phyloP scores from a whole-genome alignment of 2,888 invertebrate species.

The Xestoiulus laeticollis region DNA sequence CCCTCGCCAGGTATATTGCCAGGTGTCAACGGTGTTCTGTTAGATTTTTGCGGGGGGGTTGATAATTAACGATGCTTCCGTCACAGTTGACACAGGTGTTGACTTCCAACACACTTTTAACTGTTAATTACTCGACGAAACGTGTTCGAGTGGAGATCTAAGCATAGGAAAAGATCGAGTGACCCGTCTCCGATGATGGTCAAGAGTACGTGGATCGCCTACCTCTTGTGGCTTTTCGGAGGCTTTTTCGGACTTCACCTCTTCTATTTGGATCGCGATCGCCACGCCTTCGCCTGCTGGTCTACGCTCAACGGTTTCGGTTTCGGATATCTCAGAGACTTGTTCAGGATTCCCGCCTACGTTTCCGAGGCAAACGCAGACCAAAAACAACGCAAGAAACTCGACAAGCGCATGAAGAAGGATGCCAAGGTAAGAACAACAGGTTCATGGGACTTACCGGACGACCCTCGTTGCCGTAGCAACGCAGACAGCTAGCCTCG shows the following conservation, averaged over 20 bases:
- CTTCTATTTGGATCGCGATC: slow-evolving; percentile 86
- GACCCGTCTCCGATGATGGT: background rate
- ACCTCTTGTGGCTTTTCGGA: slow-evolving; percentile 85
- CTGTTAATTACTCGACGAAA: no score
- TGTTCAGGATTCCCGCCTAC: slow-evolving; percentile 84
- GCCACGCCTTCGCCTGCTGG: slow-evolving; percentile 91
- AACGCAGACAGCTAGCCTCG: background rate
- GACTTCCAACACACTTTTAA: no score
- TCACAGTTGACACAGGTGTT: background rate
- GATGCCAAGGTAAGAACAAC: slow-evolving; percentile 71
- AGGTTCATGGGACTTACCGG: background rate
- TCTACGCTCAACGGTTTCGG: slow-evolving; percentile 85
- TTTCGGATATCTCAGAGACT: slow-evolving; percentile 85
- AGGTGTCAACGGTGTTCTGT: background rate
- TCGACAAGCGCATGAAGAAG: slow-evolving; percentile 71
- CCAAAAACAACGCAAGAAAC: slow-evolving; percentile 63
- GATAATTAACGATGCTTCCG: background rate
- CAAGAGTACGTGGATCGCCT: slow-evolving; percentile 67
- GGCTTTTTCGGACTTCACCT: slow-evolving; percentile 91
- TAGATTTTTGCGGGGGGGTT: background rate
- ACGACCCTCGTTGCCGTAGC: background rate
- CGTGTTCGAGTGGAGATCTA: no score
- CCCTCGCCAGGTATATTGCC: no score
- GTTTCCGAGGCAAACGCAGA: slow-evolving; percentile 73
- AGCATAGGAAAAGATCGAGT: no score